A percentile compares a stretch with the other conserved stretches of the same genome.
Evolutionary conservation across 2,888 invertebrate genomes (phyloP).

Genomic region (Xestia ashworthii): DNA sequence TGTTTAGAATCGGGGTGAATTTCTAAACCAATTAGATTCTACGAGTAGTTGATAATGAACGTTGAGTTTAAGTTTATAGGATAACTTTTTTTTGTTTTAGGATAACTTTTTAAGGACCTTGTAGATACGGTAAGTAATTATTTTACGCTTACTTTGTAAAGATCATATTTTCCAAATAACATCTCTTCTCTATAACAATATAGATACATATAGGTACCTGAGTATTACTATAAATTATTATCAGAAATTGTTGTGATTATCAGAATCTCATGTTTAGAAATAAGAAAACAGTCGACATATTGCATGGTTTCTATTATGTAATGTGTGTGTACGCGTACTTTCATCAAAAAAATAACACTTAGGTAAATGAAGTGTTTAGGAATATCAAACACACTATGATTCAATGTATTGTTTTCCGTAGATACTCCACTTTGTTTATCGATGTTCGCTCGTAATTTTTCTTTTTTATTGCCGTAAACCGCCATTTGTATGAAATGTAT

Average conservation of each 20-base stretch:
- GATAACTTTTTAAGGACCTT: not conserved
- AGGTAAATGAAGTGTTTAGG: slow-evolving; percentile 26
- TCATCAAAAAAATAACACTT: slow-evolving; percentile 21
- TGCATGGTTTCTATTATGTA: not conserved
- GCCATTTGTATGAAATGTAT: slow-evolving; percentile 72
- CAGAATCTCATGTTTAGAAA: not conserved
- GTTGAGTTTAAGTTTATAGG: not conserved
- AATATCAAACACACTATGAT: slow-evolving; percentile 28
- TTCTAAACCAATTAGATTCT: not conserved
- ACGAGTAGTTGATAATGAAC: not conserved
- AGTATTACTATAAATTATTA: not conserved
- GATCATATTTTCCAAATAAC: not conserved
- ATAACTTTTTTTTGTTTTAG: no score
- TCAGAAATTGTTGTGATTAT: not conserved
- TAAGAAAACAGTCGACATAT: not conserved
- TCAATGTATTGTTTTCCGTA: slow-evolving; percentile 48
- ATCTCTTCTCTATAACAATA: no score
- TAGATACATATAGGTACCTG: not conserved
- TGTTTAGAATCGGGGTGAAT: not conserved
- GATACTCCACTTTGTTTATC: slow-evolving; percentile 61
- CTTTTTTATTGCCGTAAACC: slow-evolving; percentile 73
- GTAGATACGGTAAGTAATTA: not conserved
- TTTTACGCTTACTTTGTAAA: not conserved
- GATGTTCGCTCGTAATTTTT: slow-evolving; percentile 68
- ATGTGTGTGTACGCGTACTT: not conserved